A percentile compares a stretch with the other conserved stretches of the same genome.
These are phyloP conservation scores for Poliocrania exsul DNA, from an alignment of 2,797 vertebrate genomes.

Conservation along the genomic window DNA sequence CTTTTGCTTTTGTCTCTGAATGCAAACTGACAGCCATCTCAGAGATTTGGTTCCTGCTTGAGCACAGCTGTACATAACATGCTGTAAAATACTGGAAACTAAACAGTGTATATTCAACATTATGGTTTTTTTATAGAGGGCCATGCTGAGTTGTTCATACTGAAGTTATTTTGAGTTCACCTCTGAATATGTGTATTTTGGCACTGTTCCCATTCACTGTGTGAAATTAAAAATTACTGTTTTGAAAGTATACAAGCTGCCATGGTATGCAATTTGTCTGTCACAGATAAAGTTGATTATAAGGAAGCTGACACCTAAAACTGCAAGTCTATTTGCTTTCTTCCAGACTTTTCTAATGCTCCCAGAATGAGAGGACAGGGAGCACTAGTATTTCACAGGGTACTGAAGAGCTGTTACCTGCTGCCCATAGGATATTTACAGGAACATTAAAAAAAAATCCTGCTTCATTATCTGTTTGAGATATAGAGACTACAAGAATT, in stretches of 20 bases:
- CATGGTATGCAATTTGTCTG: neutral
- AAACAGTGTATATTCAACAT: neutral
- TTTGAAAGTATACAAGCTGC: constrained; percentile 2
- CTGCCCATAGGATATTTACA: neutral
- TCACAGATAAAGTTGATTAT: neutral
- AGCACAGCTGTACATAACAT: neutral
- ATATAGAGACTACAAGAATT: neutral
- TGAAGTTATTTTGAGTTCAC: neutral
- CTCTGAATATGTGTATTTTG: neutral
- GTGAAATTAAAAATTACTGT: constrained; percentile 27
- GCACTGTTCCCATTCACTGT: neutral
- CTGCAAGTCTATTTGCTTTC: neutral
- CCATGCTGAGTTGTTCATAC: neutral
- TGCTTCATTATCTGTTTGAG: neutral
- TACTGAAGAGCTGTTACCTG: neutral
- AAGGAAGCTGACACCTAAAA: neutral
- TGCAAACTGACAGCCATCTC: neutral
- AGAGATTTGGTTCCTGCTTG: neutral
- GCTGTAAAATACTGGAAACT: neutral
- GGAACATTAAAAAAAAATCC: neutral
- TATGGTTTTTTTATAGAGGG: neutral
- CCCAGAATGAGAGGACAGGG: neutral
- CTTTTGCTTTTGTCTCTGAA: neutral
- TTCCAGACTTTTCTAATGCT: neutral
- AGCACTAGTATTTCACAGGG: neutral